Evolutionary conservation across 53 echinoderm and acorn worm species (phyloP).

Genomic region (Paracentrotus lividus): DNA sequence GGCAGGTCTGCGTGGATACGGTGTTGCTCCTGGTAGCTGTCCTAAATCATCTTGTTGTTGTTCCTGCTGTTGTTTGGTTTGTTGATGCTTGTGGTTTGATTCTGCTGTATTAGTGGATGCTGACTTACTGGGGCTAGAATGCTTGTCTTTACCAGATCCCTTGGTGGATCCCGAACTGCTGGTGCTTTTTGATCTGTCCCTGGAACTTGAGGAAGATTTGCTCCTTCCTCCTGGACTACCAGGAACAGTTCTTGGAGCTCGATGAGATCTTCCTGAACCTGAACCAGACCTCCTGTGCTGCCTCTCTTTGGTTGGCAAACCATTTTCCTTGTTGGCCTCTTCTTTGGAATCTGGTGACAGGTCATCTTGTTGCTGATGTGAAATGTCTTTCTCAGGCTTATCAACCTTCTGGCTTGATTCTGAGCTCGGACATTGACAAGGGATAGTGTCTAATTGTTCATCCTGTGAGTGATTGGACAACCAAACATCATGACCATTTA

Average conservation of each 20-base stretch:
- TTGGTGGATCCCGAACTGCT: slow-evolving; percentile 92
- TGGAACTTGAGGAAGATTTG: slow-evolving; percentile 92
- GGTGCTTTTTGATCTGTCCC: slow-evolving; percentile 95
- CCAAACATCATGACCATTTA: slow-evolving; percentile 67
- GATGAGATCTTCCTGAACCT: slow-evolving; percentile 72
- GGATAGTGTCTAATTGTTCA: slow-evolving; percentile 71
- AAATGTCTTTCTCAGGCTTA: slow-evolving; percentile 69
- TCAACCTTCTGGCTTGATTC: slow-evolving; percentile 53
- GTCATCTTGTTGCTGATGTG: slow-evolving; percentile 45
- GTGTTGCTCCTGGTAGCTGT: slow-evolving; percentile 78
- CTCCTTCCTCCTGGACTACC: slow-evolving; percentile 92
- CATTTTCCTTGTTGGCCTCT: slow-evolving; percentile 68
- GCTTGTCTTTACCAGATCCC: slow-evolving; percentile 78
- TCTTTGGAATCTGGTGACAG: slow-evolving; percentile 56
- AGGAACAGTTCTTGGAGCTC: slow-evolving; percentile 95
- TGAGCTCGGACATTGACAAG: slow-evolving; percentile 60
- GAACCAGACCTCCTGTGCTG: slow-evolving; percentile 60
- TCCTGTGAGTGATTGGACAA: slow-evolving; percentile 58
- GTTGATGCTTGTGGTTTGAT: slow-evolving; percentile 68
- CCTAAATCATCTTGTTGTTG: slow-evolving; percentile 70
- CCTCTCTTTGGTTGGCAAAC: slow-evolving; percentile 60
- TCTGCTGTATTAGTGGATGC: slow-evolving; percentile 68
- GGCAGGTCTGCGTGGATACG: slow-evolving; percentile 91
- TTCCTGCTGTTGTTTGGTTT: slow-evolving; percentile 60
- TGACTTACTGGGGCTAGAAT: slow-evolving; percentile 80